Percentiles rank a stretch among this genome's conserved stretches.
Evolutionary conservation across 2,113 vertebrate species (phyloP).

Genomic region (Steatornis caripensis): DNA sequence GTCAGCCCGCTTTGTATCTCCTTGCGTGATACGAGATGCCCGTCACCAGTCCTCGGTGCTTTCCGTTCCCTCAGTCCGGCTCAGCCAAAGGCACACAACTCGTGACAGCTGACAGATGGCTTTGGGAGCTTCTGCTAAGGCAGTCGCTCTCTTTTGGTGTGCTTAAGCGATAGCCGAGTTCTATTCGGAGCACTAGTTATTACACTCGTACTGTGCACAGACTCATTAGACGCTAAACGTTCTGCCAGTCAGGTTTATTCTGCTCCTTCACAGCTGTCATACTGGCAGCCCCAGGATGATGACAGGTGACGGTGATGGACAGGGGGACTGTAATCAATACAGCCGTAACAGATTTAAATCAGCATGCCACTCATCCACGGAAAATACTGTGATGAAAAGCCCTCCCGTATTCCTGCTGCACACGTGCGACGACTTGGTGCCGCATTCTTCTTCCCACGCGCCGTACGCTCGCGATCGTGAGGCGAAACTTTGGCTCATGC

Average conservation of each 20-base stretch:
- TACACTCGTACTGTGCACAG: conserved; percentile 30
- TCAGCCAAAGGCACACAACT: neutral
- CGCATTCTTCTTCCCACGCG: too few relatives aligned
- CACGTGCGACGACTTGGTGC: neutral
- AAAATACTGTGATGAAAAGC: neutral
- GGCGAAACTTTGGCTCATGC: rapidly evolving
- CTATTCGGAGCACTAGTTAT: conserved; percentile 42
- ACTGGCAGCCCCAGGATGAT: neutral
- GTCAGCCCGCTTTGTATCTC: neutral
- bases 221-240: conserved; percentile 62
- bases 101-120: conserved; percentile 68
- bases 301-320: conserved; percentile 48
- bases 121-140: conserved; percentile 24
- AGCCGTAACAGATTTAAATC: neutral
- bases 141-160: conserved; percentile 42
- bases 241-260: conserved; percentile 60
- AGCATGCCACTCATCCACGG: neutral
- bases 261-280: conserved; percentile 60
- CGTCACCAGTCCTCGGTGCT: neutral
- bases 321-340: neutral
- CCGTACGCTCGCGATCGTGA: too few relatives aligned
- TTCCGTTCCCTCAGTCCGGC: neutral
- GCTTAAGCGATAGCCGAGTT: conserved; percentile 13
- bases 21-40: neutral
- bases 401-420: neutral